Evolutionary conservation across 2,888 invertebrate species (phyloP), one percentile per base, ranked within the genome.

Genomic region (Tipula confusa): DNA sequence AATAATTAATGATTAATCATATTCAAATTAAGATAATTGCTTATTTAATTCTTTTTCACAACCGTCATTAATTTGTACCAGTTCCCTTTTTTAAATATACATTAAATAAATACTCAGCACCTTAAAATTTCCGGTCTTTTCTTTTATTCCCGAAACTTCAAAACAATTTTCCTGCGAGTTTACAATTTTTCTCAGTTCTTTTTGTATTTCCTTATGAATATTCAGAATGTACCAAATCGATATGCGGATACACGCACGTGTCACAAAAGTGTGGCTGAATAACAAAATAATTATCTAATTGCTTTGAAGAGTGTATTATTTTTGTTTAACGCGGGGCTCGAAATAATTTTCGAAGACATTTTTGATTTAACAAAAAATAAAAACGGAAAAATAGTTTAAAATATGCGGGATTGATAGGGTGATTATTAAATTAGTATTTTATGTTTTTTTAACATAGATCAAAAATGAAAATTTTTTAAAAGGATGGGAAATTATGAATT

Each of bases 241-340:
- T 38, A 38, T 38, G 1, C 24, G 33, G 6, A 64, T 64, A 24
- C 24, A 64, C n/a, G n/a, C 64, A 64, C 64, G 64, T 64, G 64
- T 64, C 64, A 64, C 64, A 64, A 18, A 64, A 64, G 64, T 24
- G 64, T 64, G 64, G 24, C 64, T 1, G 64, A 64, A 64, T 64
- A 64, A 24, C 64, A 64, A 64, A 64, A 64, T 64, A 64, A 64
- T 64, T 64, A 64, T 64, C 64, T 64, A 64, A 64, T 64, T 64
- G 64, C 64, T 64, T 64, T 64, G 64, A 64, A 64, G 64, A 64
- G 64, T 64, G 64, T 64, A 64, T 64, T 24, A 64, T 64, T 24
- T 24, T 64, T 24, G 9, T 6, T n/a, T 15, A 43, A n/a, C n/a
- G n/a, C 43, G 15, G 43, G 43, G 15, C 15, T 43, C 15, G 24